phyloP scores from a whole-genome alignment of 2,888 invertebrate genomes.

The Lasioglossum marginatum region DNA sequence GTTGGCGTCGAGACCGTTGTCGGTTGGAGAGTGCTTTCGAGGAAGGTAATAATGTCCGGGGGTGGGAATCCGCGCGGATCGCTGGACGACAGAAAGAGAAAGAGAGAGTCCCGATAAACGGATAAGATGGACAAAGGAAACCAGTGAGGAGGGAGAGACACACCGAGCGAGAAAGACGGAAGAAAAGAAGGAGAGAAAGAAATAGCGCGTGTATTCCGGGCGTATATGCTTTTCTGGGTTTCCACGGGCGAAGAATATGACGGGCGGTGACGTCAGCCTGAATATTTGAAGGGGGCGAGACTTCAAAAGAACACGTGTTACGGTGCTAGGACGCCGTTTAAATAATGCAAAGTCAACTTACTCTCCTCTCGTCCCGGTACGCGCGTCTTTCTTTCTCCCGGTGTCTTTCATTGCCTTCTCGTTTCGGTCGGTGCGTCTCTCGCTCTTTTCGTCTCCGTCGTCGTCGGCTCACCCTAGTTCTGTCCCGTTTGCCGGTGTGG shows the following conservation, averaged over 20 bases:
- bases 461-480: slow-evolving; percentile 23
- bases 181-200: slow-evolving; percentile 48
- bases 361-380: slow-evolving; percentile 72
- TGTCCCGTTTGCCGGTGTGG: not conserved
- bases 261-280: slow-evolving; percentile 83
- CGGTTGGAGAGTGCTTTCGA: not conserved
- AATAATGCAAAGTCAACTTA: slow-evolving; percentile 84
- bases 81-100: not conserved
- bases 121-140: not conserved
- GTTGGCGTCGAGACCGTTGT: not conserved
- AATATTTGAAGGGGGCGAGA: slow-evolving; percentile 84
- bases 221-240: slow-evolving; percentile 76
- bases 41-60: not conserved
- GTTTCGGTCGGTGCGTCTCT: slow-evolving; percentile 43
- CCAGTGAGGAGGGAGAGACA: not conserved
- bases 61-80: not conserved
- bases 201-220: slow-evolving; percentile 53
- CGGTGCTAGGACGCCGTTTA: slow-evolving; percentile 83
- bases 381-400: slow-evolving; percentile 56
- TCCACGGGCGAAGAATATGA: slow-evolving; percentile 81
- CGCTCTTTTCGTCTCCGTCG: slow-evolving; percentile 26
- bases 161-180: not conserved
- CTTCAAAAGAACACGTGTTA: slow-evolving; percentile 84
- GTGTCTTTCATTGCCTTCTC: slow-evolving; percentile 55
- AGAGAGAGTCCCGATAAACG: not conserved